Conservation (phyloP, 2,888 invertebrate genomes). For the Tenthredo notha region DNA sequence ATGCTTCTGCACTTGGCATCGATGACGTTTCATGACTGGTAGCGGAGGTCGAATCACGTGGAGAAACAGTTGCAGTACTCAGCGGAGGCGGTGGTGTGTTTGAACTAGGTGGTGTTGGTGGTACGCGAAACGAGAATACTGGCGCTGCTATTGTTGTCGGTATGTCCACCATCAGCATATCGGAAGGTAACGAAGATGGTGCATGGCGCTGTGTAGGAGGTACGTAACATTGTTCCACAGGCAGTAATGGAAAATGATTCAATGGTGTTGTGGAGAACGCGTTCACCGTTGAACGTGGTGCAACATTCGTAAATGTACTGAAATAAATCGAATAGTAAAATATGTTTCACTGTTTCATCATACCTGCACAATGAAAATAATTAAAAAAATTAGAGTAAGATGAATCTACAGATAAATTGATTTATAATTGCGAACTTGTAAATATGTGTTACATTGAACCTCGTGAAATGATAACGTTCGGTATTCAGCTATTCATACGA, state of each 20-base stretch:
- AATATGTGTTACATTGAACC: conserved; percentile 13
- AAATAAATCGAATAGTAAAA: too few species aligned
- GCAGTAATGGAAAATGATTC: conserved; percentile 13
- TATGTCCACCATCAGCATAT: conserved; percentile 13
- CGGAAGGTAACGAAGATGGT: conserved; percentile 5
- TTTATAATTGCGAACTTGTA: conserved; percentile 6
- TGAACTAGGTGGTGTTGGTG: conserved; percentile 13
- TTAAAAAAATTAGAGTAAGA: neutral
- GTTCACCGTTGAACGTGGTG: neutral
- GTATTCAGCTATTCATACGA: neutral
- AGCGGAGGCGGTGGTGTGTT: conserved; percentile 13
- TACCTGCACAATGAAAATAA: neutral
- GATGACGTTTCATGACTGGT: conserved; percentile 13
- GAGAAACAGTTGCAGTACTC: neutral
- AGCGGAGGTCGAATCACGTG: neutral
- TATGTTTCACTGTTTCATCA: neutral
- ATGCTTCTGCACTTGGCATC: conserved; percentile 7
- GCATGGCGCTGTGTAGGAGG: neutral
- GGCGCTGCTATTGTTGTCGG: conserved; percentile 3
- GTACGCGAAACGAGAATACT: conserved; percentile 1
- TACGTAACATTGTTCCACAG: conserved; percentile 8
- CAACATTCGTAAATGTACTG: neutral
- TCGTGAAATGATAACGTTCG: conserved; percentile 8
- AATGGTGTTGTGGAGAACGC: conserved; percentile 13
- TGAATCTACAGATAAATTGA: conserved; percentile 3